These are phyloP conservation scores for Xiphorhynchus erythropygius DNA, from an alignment of 2,797 vertebrate genomes.

Conservation along the genomic window DNA sequence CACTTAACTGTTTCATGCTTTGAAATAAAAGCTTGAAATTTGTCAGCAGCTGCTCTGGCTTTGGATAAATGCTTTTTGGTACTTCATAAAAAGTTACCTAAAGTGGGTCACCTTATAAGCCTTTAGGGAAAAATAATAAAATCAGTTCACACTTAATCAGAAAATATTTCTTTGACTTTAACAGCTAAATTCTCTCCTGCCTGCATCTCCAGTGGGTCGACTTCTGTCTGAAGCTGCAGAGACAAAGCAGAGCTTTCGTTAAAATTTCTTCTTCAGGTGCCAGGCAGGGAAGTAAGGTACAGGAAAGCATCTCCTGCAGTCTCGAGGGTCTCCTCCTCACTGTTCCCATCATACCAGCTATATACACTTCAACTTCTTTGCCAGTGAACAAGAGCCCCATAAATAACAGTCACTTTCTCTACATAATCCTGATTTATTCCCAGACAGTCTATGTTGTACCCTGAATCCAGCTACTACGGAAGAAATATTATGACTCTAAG, in stretches of 20 bases:
- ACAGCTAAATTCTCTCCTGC: conserved; percentile 39
- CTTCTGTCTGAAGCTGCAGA: conserved; percentile 18
- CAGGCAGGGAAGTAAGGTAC: neutral
- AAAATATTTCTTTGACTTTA: conserved; percentile 56
- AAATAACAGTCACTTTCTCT: conserved; percentile 11
- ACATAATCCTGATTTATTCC: conserved; percentile 46
- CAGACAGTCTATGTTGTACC: neutral
- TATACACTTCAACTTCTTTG: neutral
- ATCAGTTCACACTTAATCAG: conserved; percentile 63
- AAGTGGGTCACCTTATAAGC: conserved; percentile 51
- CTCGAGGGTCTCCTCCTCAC: neutral
- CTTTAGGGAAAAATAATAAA: conserved; percentile 57
- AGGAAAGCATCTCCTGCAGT: neutral
- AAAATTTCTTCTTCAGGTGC: conserved; percentile 2
- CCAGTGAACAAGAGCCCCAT: neutral
- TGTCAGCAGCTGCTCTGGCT: conserved; percentile 56
- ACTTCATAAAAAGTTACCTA: conserved; percentile 59
- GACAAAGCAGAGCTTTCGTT: neutral
- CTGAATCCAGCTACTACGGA: conserved; percentile 4
- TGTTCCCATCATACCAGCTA: neutral
- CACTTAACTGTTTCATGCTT: conserved; percentile 38
- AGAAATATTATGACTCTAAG: conserved; percentile 25
- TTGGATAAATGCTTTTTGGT: conserved; percentile 50
- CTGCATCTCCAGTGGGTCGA: neutral
- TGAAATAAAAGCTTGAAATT: conserved; percentile 59